A percentile compares a stretch with the other conserved stretches of the same genome.
Conservation (phyloP, 2,888 invertebrate species). For the Luperina nickerlii region DNA sequence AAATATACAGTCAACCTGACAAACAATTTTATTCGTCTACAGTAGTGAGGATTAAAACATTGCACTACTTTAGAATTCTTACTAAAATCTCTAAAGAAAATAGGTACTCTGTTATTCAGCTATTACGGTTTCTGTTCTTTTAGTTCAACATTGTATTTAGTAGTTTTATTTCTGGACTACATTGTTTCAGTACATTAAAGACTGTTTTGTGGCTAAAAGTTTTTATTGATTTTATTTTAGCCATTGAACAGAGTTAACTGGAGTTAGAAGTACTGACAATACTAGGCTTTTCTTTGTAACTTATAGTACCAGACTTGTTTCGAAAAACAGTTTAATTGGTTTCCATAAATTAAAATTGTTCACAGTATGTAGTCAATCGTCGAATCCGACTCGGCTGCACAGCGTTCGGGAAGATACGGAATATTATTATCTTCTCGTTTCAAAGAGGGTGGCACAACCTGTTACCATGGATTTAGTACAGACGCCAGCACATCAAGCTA, state of each 20-base stretch:
- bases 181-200: not conserved
- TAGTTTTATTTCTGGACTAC: not conserved
- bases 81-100: not conserved
- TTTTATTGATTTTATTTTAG: not conserved
- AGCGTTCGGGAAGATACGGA: not conserved
- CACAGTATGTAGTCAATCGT: not conserved
- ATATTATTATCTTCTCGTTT: not conserved
- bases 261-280: not conserved
- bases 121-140: not conserved
- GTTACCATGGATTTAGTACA: too few species aligned
- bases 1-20: too few species aligned
- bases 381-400: not conserved
- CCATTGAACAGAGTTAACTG: not conserved
- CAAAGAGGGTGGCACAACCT: too few species aligned
- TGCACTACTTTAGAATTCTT: not conserved
- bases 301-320: not conserved
- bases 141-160: not conserved
- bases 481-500: too few species aligned
- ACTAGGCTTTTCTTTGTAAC: not conserved
- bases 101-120: not conserved
- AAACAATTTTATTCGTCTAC: too few species aligned
- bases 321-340: too few species aligned
- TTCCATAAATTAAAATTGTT: too few species aligned
- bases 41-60: not conserved
- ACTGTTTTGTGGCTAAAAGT: not conserved